phyloP scores from a whole-genome alignment of 2,888 invertebrate genomes.

The Matsumyia berberina region DNA sequence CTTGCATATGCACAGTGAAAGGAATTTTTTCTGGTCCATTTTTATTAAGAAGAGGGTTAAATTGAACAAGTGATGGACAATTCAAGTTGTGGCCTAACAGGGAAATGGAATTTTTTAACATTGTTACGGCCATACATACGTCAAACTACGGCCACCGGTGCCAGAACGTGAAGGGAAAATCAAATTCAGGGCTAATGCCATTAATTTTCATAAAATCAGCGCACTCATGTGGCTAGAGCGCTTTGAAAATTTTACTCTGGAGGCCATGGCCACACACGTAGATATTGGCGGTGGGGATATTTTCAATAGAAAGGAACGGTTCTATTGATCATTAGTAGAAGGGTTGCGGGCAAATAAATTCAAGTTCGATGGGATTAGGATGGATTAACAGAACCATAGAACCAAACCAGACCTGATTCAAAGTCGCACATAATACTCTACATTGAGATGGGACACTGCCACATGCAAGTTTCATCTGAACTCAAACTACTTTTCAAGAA shows the following conservation, averaged over 20 bases:
- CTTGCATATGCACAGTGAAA: constrained; percentile 10
- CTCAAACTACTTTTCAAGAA: too few relatives aligned
- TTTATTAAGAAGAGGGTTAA: constrained; percentile 50
- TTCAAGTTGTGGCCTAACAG: constrained; percentile 47
- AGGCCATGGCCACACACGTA: too few relatives aligned
- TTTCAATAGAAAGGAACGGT: background rate
- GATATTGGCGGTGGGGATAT: constrained; percentile 5
- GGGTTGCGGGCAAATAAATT: too few relatives aligned
- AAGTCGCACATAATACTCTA: too few relatives aligned
- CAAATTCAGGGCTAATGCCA: constrained; percentile 43
- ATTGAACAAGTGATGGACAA: constrained; percentile 71
- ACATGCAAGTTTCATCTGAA: too few relatives aligned
- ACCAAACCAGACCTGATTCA: too few relatives aligned
- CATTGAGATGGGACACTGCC: too few relatives aligned
- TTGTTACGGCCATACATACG: constrained; percentile 37
- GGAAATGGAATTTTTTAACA: constrained; percentile 62
- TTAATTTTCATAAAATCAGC: constrained; percentile 57
- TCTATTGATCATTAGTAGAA: background rate
- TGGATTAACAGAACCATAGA: too few relatives aligned
- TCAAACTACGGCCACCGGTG: constrained; percentile 24
- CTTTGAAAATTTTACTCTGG: background rate
- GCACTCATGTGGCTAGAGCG: constrained; percentile 13
- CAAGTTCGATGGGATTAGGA: too few relatives aligned
- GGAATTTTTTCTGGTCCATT: constrained; percentile 25
- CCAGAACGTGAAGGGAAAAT: constrained; percentile 37